phyloP scores from a whole-genome alignment of 2,888 invertebrate species.

The Heteromyza rotundicornis region DNA sequence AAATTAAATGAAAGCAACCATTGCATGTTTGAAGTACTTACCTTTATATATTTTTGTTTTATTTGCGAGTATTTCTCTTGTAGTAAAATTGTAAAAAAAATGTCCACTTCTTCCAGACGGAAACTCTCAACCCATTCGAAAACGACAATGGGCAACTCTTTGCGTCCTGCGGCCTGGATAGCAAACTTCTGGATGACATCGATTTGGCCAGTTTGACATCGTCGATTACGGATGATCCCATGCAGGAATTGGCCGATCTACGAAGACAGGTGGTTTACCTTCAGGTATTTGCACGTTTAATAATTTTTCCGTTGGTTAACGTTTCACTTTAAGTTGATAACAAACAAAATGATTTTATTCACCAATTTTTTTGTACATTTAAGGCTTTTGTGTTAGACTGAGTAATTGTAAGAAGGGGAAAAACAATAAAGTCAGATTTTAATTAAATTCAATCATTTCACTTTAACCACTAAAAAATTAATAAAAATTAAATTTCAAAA shows the following conservation, averaged over 20 bases:
- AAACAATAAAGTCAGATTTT: too few species aligned
- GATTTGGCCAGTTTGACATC: constrained; percentile 67
- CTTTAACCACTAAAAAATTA: too few species aligned
- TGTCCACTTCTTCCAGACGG: constrained; percentile 68
- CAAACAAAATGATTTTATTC: too few species aligned
- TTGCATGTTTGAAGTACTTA: constrained; percentile 6
- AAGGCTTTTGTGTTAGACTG: too few species aligned
- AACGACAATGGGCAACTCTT: constrained; percentile 73
- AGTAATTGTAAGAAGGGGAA: too few species aligned
- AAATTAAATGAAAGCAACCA: too few species aligned
- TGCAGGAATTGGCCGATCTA: constrained; percentile 79
- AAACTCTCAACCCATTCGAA: constrained; percentile 89
- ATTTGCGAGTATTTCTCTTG: constrained; percentile 39
- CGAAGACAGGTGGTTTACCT: constrained; percentile 82
- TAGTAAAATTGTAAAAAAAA: background rate
- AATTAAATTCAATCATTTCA: too few species aligned
- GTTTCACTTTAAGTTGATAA: too few species aligned
- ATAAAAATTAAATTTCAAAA: too few species aligned
- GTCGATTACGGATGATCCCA: constrained; percentile 65
- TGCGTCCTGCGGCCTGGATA: constrained; percentile 65
- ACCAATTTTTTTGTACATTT: too few species aligned
- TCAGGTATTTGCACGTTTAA: constrained; percentile 68
- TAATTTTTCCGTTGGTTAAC: constrained; percentile 40
- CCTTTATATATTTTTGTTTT: constrained; percentile 35
- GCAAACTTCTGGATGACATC: constrained; percentile 61